A percentile compares a stretch with the other conserved stretches of the same genome.
phyloP scores from a whole-genome alignment of 2,888 invertebrate genomes.

The Hirtodrosophila cameraria region DNA sequence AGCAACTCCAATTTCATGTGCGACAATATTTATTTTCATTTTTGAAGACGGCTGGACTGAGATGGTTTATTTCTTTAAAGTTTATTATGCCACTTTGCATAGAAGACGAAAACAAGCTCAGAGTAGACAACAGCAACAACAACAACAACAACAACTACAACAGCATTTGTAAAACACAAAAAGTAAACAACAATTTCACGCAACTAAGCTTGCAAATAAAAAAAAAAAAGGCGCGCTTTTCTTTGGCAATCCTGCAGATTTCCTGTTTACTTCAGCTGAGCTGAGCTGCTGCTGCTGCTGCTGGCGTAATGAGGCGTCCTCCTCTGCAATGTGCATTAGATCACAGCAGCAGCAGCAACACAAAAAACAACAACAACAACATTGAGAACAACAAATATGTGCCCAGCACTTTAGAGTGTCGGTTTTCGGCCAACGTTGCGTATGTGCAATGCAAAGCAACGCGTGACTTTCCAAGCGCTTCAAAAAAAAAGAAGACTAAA shows the following conservation, averaged over 20 bases:
- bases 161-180: conserved; percentile 3
- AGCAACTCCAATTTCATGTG: conserved; percentile 69
- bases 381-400: conserved; percentile 41
- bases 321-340: conserved; percentile 48
- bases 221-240: conserved; percentile 46
- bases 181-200: conserved; percentile 61
- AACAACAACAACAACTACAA: conserved; percentile 9
- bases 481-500: conserved; percentile 68
- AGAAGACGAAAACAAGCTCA: conserved; percentile 15
- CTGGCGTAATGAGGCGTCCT: conserved; percentile 58
- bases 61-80: conserved; percentile 40
- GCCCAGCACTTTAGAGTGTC: conserved; percentile 53
- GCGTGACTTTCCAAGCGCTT: conserved; percentile 61
- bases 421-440: conserved; percentile 62
- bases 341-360: conserved; percentile 33
- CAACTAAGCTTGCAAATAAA: conserved; percentile 38
- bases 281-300: conserved; percentile 28
- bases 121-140: conserved; percentile 6
- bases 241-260: conserved; percentile 56
- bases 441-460: conserved; percentile 67
- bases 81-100: conserved; percentile 13
- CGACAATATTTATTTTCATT: conserved; percentile 69
- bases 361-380: conserved; percentile 16
- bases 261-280: conserved; percentile 65
- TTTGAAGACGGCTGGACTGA: conserved; percentile 29